Conservation (phyloP, 2,797 vertebrate species). For the Orestias chungarensis region DNA sequence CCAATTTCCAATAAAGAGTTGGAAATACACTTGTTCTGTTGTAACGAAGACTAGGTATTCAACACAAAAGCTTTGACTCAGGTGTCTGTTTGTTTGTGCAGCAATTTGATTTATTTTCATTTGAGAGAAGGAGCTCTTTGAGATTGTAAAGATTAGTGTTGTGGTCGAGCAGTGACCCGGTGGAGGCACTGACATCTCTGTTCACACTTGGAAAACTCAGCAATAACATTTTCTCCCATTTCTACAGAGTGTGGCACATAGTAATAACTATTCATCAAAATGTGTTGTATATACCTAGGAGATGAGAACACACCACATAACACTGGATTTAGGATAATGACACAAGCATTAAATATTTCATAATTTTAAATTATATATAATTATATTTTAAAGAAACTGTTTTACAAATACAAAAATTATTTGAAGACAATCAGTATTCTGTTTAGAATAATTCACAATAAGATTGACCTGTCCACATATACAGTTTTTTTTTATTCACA, state of each 20-base stretch:
- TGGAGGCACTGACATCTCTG: conserved; percentile 53
- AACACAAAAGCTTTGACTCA: neutral
- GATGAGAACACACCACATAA: neutral
- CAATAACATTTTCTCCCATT: conserved; percentile 36
- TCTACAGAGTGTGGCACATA: conserved; percentile 32
- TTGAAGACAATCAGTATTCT: too few species aligned
- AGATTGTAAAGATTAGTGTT: conserved; percentile 29
- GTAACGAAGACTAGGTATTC: conserved; percentile 5
- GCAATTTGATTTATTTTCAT: conserved; percentile 34
- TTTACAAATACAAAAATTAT: too few species aligned
- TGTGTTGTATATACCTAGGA: neutral
- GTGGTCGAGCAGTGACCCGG: conserved; percentile 59
- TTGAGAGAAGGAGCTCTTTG: conserved; percentile 12
- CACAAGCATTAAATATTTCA: neutral
- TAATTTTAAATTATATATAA: too few species aligned
- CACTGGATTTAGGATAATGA: neutral
- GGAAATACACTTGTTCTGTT: neutral
- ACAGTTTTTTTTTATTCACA: too few species aligned
- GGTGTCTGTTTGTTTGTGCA: conserved; percentile 3
- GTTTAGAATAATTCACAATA: too few species aligned
- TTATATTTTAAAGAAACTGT: too few species aligned
- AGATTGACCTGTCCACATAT: too few species aligned
- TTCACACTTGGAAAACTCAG: conserved; percentile 42
- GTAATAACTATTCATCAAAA: neutral
- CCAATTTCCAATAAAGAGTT: conserved; percentile 15